phyloP scores from a whole-genome alignment of 2,113 vertebrate species.

The Colossoma macropomum region DNA sequence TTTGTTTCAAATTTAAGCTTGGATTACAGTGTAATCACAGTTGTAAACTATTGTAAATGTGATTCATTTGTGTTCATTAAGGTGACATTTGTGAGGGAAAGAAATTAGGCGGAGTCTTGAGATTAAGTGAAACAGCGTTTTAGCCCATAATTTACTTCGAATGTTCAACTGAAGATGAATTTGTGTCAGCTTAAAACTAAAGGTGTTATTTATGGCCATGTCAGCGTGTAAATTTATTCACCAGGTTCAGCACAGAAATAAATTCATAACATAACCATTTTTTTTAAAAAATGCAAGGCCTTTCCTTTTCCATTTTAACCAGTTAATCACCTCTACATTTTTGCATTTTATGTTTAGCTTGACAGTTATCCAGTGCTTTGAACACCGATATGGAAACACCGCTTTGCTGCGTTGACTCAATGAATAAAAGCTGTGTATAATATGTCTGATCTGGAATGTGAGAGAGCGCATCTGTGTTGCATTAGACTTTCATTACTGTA shows the following conservation, averaged over 20 bases:
- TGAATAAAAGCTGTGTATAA: constrained; percentile 45
- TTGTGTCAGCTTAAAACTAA: neutral
- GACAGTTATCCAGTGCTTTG: constrained; percentile 37
- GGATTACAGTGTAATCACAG: constrained; percentile 56
- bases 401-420: constrained; percentile 29
- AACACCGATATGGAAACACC: constrained; percentile 35
- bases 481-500: constrained; percentile 53
- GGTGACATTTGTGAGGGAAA: constrained; percentile 24
- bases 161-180: neutral
- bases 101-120: neutral
- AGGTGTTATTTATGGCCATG: neutral
- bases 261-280: neutral
- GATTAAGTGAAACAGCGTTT: neutral
- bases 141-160: neutral
- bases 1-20: constrained; percentile 56
- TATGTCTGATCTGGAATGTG: constrained; percentile 43
- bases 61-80: constrained; percentile 58
- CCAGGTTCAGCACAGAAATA: neutral
- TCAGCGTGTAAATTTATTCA: neutral
- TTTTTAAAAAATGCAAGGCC: constrained; percentile 20
- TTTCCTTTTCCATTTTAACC: neutral
- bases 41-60: constrained; percentile 57
- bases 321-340: constrained; percentile 22
- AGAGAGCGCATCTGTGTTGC: constrained; percentile 49
- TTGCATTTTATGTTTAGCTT: constrained; percentile 36